Evolutionary conservation across 2,797 vertebrate species (phyloP).

Genomic region (Picus viridis): DNA sequence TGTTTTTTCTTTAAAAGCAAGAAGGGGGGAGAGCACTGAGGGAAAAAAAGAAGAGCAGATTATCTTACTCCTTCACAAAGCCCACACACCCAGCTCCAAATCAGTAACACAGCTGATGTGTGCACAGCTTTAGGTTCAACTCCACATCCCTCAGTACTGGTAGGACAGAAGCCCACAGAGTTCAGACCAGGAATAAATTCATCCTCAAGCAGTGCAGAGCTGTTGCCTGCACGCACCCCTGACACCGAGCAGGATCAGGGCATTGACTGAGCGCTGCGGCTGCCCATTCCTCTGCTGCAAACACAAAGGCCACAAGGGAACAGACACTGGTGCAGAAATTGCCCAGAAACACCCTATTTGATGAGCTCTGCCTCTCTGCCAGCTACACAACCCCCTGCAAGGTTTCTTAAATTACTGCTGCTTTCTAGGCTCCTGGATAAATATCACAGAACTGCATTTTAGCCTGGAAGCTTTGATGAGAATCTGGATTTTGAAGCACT

Average conservation of each 20-base stretch:
- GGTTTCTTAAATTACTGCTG: background rate
- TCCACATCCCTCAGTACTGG: background rate
- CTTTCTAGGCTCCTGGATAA: background rate
- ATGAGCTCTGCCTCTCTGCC: background rate
- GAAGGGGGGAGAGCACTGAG: background rate
- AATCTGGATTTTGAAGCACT: background rate
- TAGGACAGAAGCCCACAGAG: background rate
- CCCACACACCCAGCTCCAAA: slow-evolving; percentile 36
- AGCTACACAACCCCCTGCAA: background rate
- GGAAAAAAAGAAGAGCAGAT: slow-evolving; percentile 19
- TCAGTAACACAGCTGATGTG: background rate
- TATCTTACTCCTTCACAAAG: slow-evolving; percentile 57
- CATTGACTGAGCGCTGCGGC: background rate
- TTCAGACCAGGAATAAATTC: background rate
- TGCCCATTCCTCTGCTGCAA: background rate
- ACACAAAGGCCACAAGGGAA: background rate
- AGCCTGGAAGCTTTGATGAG: background rate
- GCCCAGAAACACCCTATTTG: background rate
- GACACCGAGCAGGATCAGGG: background rate
- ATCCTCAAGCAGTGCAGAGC: background rate
- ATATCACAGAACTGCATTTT: background rate
- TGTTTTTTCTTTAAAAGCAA: background rate
- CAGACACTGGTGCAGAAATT: fast-evolving
- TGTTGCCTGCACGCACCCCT: background rate
- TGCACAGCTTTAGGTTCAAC: background rate